Percentiles rank a stretch among this genome's conserved stretches.
Conservation (phyloP, 2,113 vertebrate genomes). For the Salminus brasiliensis region DNA sequence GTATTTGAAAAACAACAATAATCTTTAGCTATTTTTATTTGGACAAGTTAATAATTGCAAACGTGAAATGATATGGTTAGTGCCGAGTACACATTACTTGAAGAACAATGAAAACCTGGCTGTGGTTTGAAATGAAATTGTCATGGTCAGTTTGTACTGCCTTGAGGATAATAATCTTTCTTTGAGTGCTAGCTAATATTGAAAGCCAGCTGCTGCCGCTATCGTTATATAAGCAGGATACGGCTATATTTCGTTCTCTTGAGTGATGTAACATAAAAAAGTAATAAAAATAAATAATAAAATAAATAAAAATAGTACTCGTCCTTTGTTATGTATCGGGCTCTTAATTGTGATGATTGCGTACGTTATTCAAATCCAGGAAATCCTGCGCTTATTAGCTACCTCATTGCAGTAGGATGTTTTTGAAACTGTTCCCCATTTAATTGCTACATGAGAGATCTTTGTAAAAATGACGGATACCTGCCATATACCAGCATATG, state of each 20-base stretch:
- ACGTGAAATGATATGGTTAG: too few species aligned
- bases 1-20: too few species aligned
- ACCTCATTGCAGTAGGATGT: neutral
- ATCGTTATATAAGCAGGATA: neutral
- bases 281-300: too few species aligned
- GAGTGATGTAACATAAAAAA: neutral
- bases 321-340: neutral
- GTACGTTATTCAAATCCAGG: conserved; percentile 35
- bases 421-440: neutral
- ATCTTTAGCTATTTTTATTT: too few species aligned
- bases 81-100: too few species aligned
- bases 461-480: neutral
- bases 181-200: conserved; percentile 41
- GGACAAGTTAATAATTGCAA: too few species aligned
- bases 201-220: conserved; percentile 46
- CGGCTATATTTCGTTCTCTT: conserved; percentile 4
- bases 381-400: neutral
- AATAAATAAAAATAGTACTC: too few species aligned
- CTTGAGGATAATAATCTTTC: conserved; percentile 34
- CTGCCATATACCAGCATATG: neutral
- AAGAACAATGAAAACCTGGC: conserved; percentile 38
- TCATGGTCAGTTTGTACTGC: conserved; percentile 41
- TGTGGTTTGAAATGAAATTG: conserved; percentile 37
- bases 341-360: neutral
- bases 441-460: neutral